Evolutionary conservation across 2,113 vertebrate species (phyloP), one percentile per base, ranked within the genome.

Genomic region (Spea multiplicata): DNA sequence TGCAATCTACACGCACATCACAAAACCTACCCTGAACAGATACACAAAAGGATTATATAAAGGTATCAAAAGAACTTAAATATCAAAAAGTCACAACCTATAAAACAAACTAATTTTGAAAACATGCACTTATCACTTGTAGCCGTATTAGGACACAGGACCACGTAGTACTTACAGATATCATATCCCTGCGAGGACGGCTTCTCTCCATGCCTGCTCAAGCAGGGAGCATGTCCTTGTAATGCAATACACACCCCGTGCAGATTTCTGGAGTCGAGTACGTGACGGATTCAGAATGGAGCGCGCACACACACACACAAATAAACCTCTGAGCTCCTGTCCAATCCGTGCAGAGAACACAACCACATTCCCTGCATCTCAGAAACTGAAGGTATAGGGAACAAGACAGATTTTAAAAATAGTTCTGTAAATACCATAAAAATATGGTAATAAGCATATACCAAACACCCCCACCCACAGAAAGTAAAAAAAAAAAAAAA

Each of bases 161-260:
- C 4, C 10, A 3, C 5, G 53, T 2, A 5, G 46, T 5, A 92
- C 91, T 76, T 91, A 94, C 92, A 83, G 69, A 85, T 57, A 89
- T 85, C 83, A 87, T 85, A 82, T 89, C 90, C 86, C 81, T 90
- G 80, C 89, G 87, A 76, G 81, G 86, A n/a, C 1, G 77, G 81
- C 84, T 84, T 85, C 81, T 84, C 79, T 92, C 91, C 92, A 93
- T 90, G 75, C 81, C 49, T 82, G 81, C 48, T 77, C 76, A 82
- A 16, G 8, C 47, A 57, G 0, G 0, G 77, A 82, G 66, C 86
- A 69, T 57, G 86, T 70, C 81, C 88, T 91, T 86, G 85, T 67
- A 83, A 74, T 4, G 81, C 44, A 84, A 76, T 6, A 65, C 87
- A 65, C 87, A 80, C 57, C 78, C 85, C 81, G 75, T 74, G 52